Evolutionary conservation across 2,888 invertebrate species (phyloP).

Genomic region (Timema cristinae): DNA sequence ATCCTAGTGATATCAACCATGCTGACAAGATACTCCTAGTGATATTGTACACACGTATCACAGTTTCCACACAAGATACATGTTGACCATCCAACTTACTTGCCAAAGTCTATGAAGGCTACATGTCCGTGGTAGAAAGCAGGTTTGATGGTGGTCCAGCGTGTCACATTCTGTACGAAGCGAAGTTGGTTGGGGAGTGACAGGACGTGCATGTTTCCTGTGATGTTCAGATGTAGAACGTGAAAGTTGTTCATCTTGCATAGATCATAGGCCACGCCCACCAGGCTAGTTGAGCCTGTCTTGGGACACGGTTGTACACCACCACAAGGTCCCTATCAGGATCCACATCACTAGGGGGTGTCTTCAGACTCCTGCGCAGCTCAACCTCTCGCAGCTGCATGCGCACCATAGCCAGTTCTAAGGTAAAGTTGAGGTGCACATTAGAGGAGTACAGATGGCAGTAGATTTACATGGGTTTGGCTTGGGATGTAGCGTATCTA

Average conservation of each 20-base stretch:
- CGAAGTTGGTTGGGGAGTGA: slow-evolving; percentile 84
- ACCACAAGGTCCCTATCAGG: slow-evolving; percentile 62
- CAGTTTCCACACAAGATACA: too few species aligned
- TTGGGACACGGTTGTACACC: slow-evolving; percentile 94
- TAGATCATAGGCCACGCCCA: slow-evolving; percentile 75
- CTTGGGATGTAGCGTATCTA: too few species aligned
- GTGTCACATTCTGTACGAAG: slow-evolving; percentile 86
- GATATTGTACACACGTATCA: too few species aligned
- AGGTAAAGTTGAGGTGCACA: background rate
- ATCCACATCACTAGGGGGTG: background rate
- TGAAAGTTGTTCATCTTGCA: slow-evolving; percentile 61
- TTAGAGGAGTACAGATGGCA: background rate
- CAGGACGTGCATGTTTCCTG: slow-evolving; percentile 93
- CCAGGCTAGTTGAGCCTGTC: slow-evolving; percentile 95
- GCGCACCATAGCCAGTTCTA: slow-evolving; percentile 28
- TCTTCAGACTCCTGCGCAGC: slow-evolving; percentile 14
- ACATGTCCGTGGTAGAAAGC: slow-evolving; percentile 97
- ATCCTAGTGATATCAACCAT: too few species aligned
- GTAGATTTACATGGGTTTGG: background rate
- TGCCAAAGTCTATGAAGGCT: slow-evolving; percentile 91
- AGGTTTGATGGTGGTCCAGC: slow-evolving; percentile 86
- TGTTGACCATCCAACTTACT: slow-evolving; percentile 53
- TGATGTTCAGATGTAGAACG: slow-evolving; percentile 92
- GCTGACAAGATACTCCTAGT: too few species aligned
- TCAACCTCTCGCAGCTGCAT: slow-evolving; percentile 28